These are phyloP conservation scores for rat (Rattus norvegicus) DNA, from an alignment of 2,113 vertebrate genomes.

Conservation along the genomic window DNA sequence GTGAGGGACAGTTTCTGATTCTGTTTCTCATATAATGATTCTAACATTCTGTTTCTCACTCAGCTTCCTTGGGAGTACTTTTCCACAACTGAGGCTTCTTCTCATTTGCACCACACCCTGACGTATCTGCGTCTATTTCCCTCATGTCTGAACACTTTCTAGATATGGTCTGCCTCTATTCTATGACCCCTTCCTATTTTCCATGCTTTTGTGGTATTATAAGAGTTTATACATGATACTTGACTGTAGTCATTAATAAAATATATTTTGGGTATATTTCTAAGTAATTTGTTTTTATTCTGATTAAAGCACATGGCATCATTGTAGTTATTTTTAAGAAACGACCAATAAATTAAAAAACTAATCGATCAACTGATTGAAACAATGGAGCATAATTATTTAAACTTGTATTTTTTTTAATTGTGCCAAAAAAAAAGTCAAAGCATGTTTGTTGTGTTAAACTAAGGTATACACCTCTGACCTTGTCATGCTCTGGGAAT, in stretches of 20 bases:
- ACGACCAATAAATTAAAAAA: not conserved
- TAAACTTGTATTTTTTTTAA: not conserved
- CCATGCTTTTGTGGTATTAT: not conserved
- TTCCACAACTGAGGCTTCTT: not conserved
- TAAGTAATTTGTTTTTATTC: not conserved
- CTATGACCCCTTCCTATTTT: too few relatives aligned
- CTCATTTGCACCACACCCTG: accelerated
- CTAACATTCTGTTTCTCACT: not conserved
- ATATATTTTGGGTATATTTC: not conserved
- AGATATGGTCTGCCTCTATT: too few relatives aligned
- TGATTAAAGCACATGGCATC: not conserved
- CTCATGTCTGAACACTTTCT: not conserved
- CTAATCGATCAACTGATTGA: not conserved
- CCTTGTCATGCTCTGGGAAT: not conserved
- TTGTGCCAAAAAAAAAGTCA: not conserved
- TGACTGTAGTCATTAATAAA: not conserved
- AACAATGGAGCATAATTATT: not conserved
- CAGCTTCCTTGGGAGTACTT: not conserved
- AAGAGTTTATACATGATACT: not conserved
- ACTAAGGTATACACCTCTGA: not conserved
- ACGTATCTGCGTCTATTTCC: not conserved
- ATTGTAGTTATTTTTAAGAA: not conserved
- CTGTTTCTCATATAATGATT: not conserved
- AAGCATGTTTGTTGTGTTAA: not conserved
- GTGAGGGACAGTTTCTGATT: not conserved